phyloP scores from a whole-genome alignment of 2,888 invertebrate species.

The Melipona beecheii region DNA sequence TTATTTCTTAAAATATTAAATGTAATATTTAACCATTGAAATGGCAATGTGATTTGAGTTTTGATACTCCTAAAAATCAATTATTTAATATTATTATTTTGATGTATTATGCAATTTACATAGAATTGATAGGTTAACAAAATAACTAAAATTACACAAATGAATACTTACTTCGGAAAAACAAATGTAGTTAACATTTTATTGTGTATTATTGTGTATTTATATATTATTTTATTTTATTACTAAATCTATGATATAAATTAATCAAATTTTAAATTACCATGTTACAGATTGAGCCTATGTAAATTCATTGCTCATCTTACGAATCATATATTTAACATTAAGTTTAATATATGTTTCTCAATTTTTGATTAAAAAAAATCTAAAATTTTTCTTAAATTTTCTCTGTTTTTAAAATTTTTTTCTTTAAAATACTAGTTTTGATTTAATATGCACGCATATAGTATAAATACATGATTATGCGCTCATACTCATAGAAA shows the following conservation, averaged over 20 bases:
- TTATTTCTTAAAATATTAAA: slow-evolving; percentile 44
- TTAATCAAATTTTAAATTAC: not conserved
- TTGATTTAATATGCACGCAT: not conserved
- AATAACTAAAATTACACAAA: not conserved
- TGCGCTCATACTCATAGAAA: not conserved
- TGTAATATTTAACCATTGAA: slow-evolving; percentile 61
- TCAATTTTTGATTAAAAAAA: not conserved
- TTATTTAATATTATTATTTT: slow-evolving; percentile 2
- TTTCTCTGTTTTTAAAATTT: not conserved
- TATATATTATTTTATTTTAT: slow-evolving; percentile 5
- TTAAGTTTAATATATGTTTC: not conserved
- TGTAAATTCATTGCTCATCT: not conserved
- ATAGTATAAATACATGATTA: not conserved
- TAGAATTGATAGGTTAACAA: not conserved
- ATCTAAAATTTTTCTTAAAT: not conserved
- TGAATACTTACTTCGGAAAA: slow-evolving; percentile 49
- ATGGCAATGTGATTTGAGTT: slow-evolving; percentile 45
- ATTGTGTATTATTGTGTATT: not conserved
- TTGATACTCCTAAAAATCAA: slow-evolving; percentile 59
- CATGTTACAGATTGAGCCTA: not conserved
- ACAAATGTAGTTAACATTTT: slow-evolving; percentile 45
- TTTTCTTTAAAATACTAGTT: not conserved
- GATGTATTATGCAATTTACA: not conserved
- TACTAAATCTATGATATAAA: slow-evolving; percentile 3
- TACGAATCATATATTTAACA: not conserved